These are phyloP conservation scores for Bryconaethiops microstoma DNA, from an alignment of 2,797 vertebrate genomes.

Conservation along the genomic window DNA sequence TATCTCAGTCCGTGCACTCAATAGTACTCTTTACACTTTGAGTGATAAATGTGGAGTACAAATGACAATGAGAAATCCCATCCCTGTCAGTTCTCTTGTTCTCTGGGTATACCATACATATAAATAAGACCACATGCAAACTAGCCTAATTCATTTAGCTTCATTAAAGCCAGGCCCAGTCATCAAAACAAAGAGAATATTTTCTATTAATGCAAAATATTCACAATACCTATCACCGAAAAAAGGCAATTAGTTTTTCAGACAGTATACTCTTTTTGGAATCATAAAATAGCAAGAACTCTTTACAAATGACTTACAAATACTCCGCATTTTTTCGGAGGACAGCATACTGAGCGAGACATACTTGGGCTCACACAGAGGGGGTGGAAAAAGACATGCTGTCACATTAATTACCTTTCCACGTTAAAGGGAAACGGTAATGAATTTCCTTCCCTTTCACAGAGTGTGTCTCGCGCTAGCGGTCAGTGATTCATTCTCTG, in stretches of 20 bases:
- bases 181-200: conserved; percentile 38
- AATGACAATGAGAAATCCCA: conserved; percentile 29
- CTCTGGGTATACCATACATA: conserved; percentile 31
- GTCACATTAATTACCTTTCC: conserved; percentile 71
- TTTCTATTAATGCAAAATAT: conserved; percentile 49
- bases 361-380: conserved; percentile 32
- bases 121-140: conserved; percentile 44
- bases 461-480: conserved; percentile 58
- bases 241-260: conserved; percentile 53
- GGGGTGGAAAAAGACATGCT: conserved; percentile 54
- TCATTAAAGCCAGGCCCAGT: conserved; percentile 29
- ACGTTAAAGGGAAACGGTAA: conserved; percentile 64
- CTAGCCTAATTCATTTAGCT: conserved; percentile 34
- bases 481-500: conserved; percentile 70
- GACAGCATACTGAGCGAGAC: conserved; percentile 43
- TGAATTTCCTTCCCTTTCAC: conserved; percentile 66
- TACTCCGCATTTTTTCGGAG: conserved; percentile 52
- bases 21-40: conserved; percentile 26
- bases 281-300: conserved; percentile 39
- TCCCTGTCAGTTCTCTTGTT: conserved; percentile 32
- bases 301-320: conserved; percentile 61
- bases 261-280: conserved; percentile 25
- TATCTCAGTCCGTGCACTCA: conserved; percentile 14
- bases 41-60: conserved; percentile 28
- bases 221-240: conserved; percentile 37